These are phyloP conservation scores for Pardosa pseudoannulata DNA, from an alignment of 2,888 invertebrate genomes.

Conservation along the genomic window DNA sequence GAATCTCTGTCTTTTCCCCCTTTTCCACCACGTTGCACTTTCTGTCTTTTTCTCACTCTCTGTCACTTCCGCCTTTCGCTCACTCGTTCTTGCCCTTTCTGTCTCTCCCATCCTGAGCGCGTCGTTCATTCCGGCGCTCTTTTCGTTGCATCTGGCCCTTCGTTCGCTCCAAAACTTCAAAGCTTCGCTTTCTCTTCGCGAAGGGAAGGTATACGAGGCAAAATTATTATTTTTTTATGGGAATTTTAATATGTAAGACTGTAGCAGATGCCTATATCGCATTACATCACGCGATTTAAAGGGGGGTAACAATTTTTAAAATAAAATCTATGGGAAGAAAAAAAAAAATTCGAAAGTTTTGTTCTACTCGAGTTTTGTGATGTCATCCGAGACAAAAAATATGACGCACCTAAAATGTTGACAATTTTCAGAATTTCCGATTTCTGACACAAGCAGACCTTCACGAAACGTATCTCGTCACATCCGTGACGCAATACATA, in stretches of 20 bases:
- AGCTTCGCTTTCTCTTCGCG: conserved; percentile 46
- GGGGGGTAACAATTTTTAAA: too few species aligned
- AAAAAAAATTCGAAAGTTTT: too few species aligned
- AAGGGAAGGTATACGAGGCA: conserved; percentile 27
- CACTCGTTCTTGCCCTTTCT: conserved; percentile 5
- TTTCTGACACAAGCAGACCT: too few species aligned
- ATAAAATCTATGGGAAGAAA: too few species aligned
- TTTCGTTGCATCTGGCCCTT: conserved; percentile 4
- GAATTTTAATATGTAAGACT: not conserved
- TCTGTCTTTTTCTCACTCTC: conserved; percentile 71
- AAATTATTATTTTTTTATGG: not conserved
- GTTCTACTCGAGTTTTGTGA: too few species aligned
- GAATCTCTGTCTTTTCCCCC: conserved; percentile 58
- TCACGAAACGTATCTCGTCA: too few species aligned
- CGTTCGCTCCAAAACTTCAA: conserved; percentile 58
- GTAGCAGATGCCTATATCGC: not conserved
- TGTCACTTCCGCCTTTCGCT: conserved; percentile 30
- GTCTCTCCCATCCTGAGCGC: conserved; percentile 30
- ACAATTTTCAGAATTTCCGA: too few species aligned
- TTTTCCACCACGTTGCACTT: conserved; percentile 54
- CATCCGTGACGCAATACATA: too few species aligned
- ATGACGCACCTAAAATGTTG: too few species aligned
- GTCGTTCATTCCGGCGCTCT: conserved; percentile 20
- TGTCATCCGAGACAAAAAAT: too few species aligned
- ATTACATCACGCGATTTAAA: not conserved